Evolutionary conservation across 2,113 vertebrate genomes (phyloP), one percentile per base, ranked within the genome.

Genomic region (Rhabdomys dilectus): DNA sequence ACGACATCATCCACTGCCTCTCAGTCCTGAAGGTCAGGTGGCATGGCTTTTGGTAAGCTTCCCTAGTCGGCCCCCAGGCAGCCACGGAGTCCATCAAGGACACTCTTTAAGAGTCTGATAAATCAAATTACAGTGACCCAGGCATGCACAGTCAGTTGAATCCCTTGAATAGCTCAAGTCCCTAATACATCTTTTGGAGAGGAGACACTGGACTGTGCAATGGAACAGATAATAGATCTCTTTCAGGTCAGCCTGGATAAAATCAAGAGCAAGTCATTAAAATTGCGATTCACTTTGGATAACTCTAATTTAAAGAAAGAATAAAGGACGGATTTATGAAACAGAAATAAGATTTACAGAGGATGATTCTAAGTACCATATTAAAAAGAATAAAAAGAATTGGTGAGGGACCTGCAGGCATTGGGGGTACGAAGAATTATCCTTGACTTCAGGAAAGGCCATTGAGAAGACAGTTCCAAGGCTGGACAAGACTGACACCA

Each of bases 181-280:
- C 60, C 96, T 98, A 97, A 98, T 98, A 97, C 91, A 98, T 98
- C 98, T 98, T 98, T 97, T 97, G 95, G 97, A 98, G 96, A 56
- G 96, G 96, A 97, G 96, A 97, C 97, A 96, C 96, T 98, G 98
- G 97, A 97, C 97, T 98, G 98, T 98, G 97, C 98, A 98, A 96
- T 97, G 97, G 97, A 97, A 99, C 95, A 98, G 98, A 98, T 98
- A 98, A 98, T 98, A 98, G 98, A 97, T 96, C 97, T 97, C 98
- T 98, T 95, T 80, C n/a, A 95, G 85, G 19, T 82, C 95, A 96
- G 92, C 90, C 88, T 81, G 31, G 68, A 58, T 85, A 36, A 84
- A 45, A 86, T 0, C 45, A 93, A 96, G 93, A 92, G 39, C 19
- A 93, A 91, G 77, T 93, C 94, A 97, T 96, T 96, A 96, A 96